Base-by-base conservation (phyloP, 2,888 invertebrate genomes). In the Acleris sparsana region DNA sequence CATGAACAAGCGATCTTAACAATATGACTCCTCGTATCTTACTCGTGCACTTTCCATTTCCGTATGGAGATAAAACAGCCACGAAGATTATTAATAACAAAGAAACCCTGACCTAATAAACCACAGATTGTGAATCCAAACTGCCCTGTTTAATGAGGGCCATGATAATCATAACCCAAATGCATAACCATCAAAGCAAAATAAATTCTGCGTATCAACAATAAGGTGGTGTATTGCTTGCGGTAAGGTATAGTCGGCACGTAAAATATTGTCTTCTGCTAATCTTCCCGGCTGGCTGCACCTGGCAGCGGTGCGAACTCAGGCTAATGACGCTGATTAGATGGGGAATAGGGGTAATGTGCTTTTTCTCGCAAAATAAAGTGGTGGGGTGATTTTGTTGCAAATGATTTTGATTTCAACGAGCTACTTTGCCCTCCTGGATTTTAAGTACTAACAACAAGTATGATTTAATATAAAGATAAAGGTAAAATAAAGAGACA, bases 261-360 rank as follows among this genome's bases (percentile, higher is more conserved):
- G 63, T 63, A 52, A 63, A 63, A 63, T 63, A 63, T 63, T 57
- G 51, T 63, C 63, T 57, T 63, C 57, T 56, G 49, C 39, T 63
- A 52, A 63, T 63, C 56, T 57, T 44, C 43, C 44, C 56, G 22
- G 62, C 25, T 57, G 51, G 46, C 51, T 57, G 56, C 56, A 62
- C 33, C 49, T 33, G 49, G 43, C 17, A 20, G 44, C 48, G 18
- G 52, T n/a, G 52, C 43, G 9, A 25, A 11, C 59, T 3, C 29
- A 52, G 63, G 56, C 51, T 57, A 57, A 63, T 57, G 63, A 63
- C 51, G 11, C 51, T 43, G 56, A 62, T 62, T 62, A 62, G 49
- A 55, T n/a, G 43, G 55, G 43, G 43, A 33, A 39, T 55, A 20
- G 16, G 33, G 55, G 39, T 55, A 55, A 55, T 55, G 43, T 20